Conservation (phyloP, 2,888 invertebrate species). For the Heliconius aoede region DNA sequence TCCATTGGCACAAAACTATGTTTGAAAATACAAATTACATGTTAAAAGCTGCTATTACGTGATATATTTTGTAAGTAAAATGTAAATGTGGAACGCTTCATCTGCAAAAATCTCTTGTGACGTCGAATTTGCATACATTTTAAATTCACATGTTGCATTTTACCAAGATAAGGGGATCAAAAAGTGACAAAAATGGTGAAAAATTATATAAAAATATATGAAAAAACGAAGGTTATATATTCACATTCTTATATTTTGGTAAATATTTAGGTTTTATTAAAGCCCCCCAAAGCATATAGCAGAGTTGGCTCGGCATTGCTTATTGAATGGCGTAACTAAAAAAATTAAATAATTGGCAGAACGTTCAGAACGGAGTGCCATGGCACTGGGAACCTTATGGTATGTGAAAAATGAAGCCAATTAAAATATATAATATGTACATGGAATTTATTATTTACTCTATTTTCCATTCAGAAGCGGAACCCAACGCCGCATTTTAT, state of each 20-base stretch:
- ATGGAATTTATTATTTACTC: no score
- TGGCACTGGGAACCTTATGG: no score
- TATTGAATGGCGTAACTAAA: no score
- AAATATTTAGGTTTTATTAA: not conserved
- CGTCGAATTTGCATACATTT: slow-evolving; percentile 22
- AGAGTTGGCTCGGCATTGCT: no score
- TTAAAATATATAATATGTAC: no score
- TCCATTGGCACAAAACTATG: not conserved
- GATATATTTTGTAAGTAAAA: slow-evolving; percentile 18
- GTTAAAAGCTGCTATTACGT: slow-evolving; percentile 6
- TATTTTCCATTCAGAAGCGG: no score
- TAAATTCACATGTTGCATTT: slow-evolving; percentile 24
- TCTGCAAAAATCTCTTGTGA: slow-evolving; percentile 23
- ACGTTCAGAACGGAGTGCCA: no score
- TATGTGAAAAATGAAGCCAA: no score
- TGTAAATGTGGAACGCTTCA: slow-evolving; percentile 9
- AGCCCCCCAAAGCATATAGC: no score
- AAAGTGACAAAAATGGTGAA: slow-evolving; percentile 6
- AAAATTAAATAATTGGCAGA: no score
- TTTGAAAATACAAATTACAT: not conserved
- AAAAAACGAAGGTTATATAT: not conserved
- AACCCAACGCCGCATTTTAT: no score
- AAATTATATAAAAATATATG: not conserved
- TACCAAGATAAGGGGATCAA: slow-evolving; percentile 14
- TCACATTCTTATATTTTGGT: not conserved